phyloP scores from a whole-genome alignment of 2,888 invertebrate genomes.

The Dasysyrphus tricinctus region DNA sequence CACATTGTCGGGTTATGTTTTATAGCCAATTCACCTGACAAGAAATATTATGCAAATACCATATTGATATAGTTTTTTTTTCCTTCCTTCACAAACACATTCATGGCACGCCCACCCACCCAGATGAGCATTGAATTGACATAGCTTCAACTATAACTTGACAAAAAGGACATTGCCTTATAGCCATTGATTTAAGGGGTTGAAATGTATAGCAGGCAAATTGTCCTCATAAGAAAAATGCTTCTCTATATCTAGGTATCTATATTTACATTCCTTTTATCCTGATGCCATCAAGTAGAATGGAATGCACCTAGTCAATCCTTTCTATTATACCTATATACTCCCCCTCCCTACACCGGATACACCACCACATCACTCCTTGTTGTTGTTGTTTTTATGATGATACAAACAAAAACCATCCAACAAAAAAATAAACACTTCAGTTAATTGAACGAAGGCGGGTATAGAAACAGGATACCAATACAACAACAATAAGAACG shows the following conservation, averaged over 20 bases:
- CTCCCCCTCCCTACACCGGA: neutral
- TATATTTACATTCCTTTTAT: slow-evolving; percentile 37
- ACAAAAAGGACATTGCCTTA: slow-evolving; percentile 36
- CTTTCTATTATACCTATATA: neutral
- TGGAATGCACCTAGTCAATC: slow-evolving; percentile 29
- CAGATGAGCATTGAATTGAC: neutral
- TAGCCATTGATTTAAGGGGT: slow-evolving; percentile 7
- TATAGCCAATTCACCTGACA: slow-evolving; percentile 43
- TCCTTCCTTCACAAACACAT: neutral
- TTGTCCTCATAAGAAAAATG: neutral
- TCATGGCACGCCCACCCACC: neutral
- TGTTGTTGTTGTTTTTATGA: slow-evolving; percentile 30
- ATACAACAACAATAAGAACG: slow-evolving; percentile 2
- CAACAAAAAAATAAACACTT: slow-evolving; percentile 59
- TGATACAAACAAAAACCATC: slow-evolving; percentile 11
- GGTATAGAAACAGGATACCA: neutral
- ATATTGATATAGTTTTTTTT: slow-evolving; percentile 29
- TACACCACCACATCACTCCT: neutral
- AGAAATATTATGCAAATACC: slow-evolving; percentile 3
- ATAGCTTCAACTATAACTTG: neutral
- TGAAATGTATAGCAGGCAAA: slow-evolving; percentile 14
- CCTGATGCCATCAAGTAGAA: slow-evolving; percentile 21
- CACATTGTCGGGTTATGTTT: slow-evolving; percentile 42
- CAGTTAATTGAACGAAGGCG: slow-evolving; percentile 63
- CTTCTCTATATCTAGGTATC: neutral